Evolutionary conservation across 2,113 vertebrate genomes (phyloP).

Genomic region (Fregata magnificens): DNA sequence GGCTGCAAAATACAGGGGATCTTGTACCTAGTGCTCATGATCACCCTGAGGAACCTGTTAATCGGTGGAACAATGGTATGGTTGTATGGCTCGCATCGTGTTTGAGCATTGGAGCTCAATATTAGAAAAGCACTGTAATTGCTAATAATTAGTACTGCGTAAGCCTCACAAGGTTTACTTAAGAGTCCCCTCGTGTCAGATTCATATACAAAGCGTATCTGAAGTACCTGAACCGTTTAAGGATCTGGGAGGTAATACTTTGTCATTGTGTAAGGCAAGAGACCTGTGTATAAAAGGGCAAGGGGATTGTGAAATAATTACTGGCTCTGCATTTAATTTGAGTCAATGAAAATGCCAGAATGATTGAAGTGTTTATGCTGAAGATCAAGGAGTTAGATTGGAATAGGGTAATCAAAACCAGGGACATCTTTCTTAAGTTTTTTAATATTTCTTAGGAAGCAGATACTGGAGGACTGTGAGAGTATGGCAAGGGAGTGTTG

Average conservation of each 20-base stretch:
- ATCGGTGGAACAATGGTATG: neutral
- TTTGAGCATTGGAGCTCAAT: neutral
- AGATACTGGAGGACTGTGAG: neutral
- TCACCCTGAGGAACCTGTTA: neutral
- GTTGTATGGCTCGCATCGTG: neutral
- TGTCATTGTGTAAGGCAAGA: neutral
- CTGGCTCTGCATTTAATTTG: constrained; percentile 50
- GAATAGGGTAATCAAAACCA: constrained; percentile 38
- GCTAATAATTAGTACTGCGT: neutral
- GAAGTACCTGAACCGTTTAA: neutral
- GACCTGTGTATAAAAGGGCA: constrained; percentile 31
- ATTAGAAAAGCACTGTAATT: neutral
- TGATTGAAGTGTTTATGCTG: constrained; percentile 65
- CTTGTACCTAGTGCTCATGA: neutral
- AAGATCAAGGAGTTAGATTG: constrained; percentile 45
- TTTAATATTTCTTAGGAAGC: constrained; percentile 17
- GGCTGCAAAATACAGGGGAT: neutral
- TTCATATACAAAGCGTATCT: neutral
- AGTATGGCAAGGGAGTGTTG: neutral
- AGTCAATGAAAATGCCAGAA: constrained; percentile 60
- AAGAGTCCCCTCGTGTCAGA: neutral
- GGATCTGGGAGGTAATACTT: neutral
- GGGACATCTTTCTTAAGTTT: constrained; percentile 15
- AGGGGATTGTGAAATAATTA: constrained; percentile 49
- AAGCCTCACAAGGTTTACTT: neutral